phyloP scores from a whole-genome alignment of 1,140 invertebrate genomes.

The Bradynema listronoti region DNA sequence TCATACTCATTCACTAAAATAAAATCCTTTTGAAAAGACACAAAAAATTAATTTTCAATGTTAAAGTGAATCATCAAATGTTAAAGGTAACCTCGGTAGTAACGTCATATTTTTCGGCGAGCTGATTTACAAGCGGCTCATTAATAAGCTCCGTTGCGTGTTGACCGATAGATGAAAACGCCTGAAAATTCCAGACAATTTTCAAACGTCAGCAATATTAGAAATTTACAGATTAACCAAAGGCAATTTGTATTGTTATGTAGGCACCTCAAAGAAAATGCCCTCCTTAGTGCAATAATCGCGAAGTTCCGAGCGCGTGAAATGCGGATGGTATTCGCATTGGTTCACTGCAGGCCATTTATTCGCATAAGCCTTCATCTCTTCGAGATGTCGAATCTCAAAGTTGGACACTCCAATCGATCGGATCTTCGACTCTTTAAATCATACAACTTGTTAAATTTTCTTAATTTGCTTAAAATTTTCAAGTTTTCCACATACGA shows the following conservation, averaged over 20 bases:
- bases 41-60: too few species aligned
- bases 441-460: not conserved
- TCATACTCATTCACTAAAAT: too few species aligned
- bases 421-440: conserved; percentile 60
- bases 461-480: too few species aligned
- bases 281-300: conserved; percentile 58
- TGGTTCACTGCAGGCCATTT: conserved; percentile 72
- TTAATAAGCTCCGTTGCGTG: conserved; percentile 22
- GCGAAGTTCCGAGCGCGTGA: conserved; percentile 55
- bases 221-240: too few species aligned
- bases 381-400: conserved; percentile 67
- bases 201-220: too few species aligned
- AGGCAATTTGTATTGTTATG: too few species aligned
- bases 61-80: too few species aligned
- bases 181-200: too few species aligned
- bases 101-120: conserved; percentile 37
- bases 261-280: conserved; percentile 60
- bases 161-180: conserved; percentile 27
- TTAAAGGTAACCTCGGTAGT: too few species aligned
- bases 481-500: too few species aligned
- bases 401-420: conserved; percentile 80
- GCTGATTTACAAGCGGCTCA: conserved; percentile 37
- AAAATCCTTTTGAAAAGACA: too few species aligned
- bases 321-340: conserved; percentile 60
- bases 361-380: conserved; percentile 64